Conservation (phyloP, 2,797 vertebrate genomes). For the Synaphobranchus kaupii region DNA sequence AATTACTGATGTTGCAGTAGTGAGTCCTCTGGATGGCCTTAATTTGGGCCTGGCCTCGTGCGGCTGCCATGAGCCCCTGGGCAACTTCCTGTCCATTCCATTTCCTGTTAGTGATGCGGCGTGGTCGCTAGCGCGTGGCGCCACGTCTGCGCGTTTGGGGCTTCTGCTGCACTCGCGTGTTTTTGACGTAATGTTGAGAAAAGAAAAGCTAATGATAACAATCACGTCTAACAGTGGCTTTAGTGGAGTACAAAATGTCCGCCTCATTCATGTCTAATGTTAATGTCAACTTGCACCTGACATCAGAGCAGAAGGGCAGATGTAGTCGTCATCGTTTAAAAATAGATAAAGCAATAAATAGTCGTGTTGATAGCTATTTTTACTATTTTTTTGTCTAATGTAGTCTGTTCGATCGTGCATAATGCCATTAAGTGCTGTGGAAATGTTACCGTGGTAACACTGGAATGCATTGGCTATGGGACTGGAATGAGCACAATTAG, state of each 20-base stretch:
- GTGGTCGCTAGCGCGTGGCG: background rate
- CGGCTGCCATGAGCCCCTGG: background rate
- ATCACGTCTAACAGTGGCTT: constrained; percentile 12
- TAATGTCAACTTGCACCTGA: constrained; percentile 28
- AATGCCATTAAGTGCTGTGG: background rate
- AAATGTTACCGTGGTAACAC: constrained; percentile 3
- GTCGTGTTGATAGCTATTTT: constrained; percentile 15
- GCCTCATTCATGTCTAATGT: background rate
- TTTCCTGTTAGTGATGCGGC: background rate
- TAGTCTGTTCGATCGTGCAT: background rate
- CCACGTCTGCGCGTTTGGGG: too few species aligned
- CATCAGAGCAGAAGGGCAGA: background rate
- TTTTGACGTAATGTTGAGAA: constrained; percentile 19
- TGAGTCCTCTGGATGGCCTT: background rate
- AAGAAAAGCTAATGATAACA: background rate
- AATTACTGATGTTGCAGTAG: background rate
- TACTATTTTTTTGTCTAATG: constrained; percentile 3
- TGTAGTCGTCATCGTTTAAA: constrained; percentile 10
- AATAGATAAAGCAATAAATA: constrained; percentile 37
- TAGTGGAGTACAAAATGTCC: background rate
- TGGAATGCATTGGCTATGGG: background rate
- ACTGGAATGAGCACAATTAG: background rate
- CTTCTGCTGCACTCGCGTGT: constrained; percentile 25
- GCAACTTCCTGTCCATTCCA: background rate
- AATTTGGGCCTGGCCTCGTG: background rate